Evolutionary conservation across 2,113 vertebrate species (phyloP).

Genomic region (Embiotoca jacksoni): DNA sequence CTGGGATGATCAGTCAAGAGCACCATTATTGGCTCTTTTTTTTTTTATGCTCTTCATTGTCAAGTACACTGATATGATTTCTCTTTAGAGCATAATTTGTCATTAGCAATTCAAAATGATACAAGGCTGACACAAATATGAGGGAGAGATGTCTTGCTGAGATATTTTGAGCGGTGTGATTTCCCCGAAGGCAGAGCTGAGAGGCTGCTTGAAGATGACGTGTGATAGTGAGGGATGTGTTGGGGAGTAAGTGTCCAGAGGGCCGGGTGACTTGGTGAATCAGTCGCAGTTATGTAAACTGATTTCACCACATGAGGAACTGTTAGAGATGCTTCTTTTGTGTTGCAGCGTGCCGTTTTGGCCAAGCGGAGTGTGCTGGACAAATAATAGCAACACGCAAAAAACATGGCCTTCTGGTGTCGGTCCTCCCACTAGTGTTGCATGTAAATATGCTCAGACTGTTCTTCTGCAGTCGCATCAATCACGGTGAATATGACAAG

Average conservation of each 20-base stretch:
- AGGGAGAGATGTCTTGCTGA: slow-evolving; percentile 50
- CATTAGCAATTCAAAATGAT: slow-evolving; percentile 55
- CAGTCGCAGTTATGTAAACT: slow-evolving; percentile 61
- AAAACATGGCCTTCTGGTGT: slow-evolving; percentile 28
- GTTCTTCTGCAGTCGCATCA: slow-evolving; percentile 81
- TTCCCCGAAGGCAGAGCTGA: slow-evolving; percentile 44
- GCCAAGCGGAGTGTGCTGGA: slow-evolving; percentile 53
- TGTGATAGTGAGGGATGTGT: slow-evolving; percentile 48
- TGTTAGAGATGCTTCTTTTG: slow-evolving; percentile 34
- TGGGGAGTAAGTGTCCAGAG: slow-evolving; percentile 32
- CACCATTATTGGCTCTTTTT: slow-evolving; percentile 29
- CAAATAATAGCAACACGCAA: slow-evolving; percentile 61
- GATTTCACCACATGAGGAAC: slow-evolving; percentile 53
- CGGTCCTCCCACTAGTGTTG: slow-evolving; percentile 65
- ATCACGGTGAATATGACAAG: slow-evolving; percentile 82
- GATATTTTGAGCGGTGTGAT: slow-evolving; percentile 46
- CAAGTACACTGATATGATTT: slow-evolving; percentile 57
- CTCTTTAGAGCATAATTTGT: slow-evolving; percentile 44
- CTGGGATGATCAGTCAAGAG: slow-evolving; percentile 65
- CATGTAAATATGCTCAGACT: slow-evolving; percentile 84
- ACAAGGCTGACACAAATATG: slow-evolving; percentile 40
- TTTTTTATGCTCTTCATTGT: slow-evolving; percentile 58
- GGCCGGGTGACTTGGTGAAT: slow-evolving; percentile 34
- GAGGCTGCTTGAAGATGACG: slow-evolving; percentile 38
- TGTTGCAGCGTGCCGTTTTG: slow-evolving; percentile 45